Evolutionary conservation across 2,797 vertebrate species (phyloP).

Genomic region (Fringilla coelebs): DNA sequence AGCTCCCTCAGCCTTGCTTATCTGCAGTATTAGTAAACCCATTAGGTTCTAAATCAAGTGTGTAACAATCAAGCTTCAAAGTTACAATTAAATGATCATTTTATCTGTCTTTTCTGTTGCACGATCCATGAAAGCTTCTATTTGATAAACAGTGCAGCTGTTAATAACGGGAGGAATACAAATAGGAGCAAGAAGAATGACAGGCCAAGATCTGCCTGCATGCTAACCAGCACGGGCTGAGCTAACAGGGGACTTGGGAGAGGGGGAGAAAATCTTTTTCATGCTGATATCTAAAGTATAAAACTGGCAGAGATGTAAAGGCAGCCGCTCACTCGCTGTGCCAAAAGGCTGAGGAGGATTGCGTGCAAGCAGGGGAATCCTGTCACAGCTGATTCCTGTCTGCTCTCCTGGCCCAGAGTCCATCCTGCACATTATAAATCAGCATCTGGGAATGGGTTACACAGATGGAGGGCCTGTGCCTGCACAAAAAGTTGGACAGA

Average conservation of each 20-base stretch:
- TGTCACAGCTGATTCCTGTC: conserved; percentile 6
- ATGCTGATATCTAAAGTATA: not conserved
- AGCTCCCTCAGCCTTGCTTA: not conserved
- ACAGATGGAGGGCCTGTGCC: not conserved
- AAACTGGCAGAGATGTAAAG: not conserved
- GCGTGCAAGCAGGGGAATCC: not conserved
- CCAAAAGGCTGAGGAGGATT: not conserved
- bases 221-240: not conserved
- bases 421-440: not conserved
- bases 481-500: not conserved
- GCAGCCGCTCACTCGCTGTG: not conserved
- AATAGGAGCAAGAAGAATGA: not conserved
- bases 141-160: conserved; percentile 37
- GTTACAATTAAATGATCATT: not conserved
- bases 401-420: conserved; percentile 11
- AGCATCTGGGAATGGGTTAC: not conserved
- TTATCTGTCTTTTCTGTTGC: conserved; percentile 14
- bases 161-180: conserved; percentile 30
- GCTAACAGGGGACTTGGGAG: not conserved
- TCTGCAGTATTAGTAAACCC: not conserved
- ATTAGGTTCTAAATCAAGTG: conserved; percentile 14
- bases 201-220: not conserved
- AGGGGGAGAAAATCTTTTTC: not conserved
- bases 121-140: not conserved
- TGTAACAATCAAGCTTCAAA: not conserved